Percentiles rank a stretch among this genome's conserved stretches.
phyloP scores from a whole-genome alignment of 2,113 vertebrate genomes.

The Chamaea fasciata region DNA sequence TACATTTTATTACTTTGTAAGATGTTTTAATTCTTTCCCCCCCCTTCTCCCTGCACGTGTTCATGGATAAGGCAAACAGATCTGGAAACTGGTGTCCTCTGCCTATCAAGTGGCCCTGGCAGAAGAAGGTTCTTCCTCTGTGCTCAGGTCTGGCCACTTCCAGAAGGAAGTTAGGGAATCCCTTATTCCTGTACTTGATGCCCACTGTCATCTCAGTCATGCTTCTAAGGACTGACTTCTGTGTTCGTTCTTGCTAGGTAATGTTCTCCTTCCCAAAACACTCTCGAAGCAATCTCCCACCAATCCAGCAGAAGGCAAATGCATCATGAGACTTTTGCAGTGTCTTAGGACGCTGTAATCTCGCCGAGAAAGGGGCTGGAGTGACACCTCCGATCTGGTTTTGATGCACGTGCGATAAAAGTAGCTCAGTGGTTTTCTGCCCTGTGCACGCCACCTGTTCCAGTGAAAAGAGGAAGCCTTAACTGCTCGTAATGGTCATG shows the following conservation, averaged over 20 bases:
- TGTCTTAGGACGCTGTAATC: neutral
- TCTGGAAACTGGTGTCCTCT: neutral
- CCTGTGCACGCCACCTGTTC: slow-evolving; percentile 19
- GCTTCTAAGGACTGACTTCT: neutral
- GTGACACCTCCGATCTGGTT: neutral
- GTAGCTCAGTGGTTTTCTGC: neutral
- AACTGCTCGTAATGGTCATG: neutral
- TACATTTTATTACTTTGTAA: neutral
- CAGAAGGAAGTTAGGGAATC: neutral
- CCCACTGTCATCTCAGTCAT: neutral
- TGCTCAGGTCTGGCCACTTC: neutral
- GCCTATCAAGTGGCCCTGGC: neutral
- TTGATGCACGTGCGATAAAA: neutral
- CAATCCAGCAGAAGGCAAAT: neutral
- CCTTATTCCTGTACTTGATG: neutral
- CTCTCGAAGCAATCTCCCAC: neutral
- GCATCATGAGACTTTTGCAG: neutral
- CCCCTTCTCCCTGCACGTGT: neutral
- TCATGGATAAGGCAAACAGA: neutral
- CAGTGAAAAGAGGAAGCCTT: slow-evolving; percentile 52
- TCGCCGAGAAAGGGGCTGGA: neutral
- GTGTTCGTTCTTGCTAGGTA: neutral
- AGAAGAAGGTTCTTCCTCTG: neutral
- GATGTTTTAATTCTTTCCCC: neutral
- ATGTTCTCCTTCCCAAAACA: neutral